phyloP scores from a whole-genome alignment of 1,140 invertebrate genomes.

The Pseudomyrmex dendroicus region DNA sequence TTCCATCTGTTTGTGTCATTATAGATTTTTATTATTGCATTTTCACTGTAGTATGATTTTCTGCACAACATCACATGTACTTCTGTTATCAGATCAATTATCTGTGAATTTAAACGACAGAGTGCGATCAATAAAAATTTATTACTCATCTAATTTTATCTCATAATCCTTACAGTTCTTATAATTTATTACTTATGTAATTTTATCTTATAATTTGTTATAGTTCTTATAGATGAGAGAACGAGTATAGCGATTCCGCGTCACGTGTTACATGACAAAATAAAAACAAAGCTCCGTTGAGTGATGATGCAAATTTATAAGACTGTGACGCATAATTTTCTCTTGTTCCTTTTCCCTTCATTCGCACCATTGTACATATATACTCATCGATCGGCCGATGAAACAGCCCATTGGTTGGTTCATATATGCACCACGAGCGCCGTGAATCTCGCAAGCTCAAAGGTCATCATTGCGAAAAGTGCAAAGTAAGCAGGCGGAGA shows the following conservation, averaged over 20 bases:
- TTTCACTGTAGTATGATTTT: neutral
- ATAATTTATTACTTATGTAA: too few species aligned
- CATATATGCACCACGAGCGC: constrained; percentile 2
- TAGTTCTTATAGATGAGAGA: neutral
- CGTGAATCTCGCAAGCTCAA: constrained; percentile 38
- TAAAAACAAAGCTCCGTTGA: constrained; percentile 12
- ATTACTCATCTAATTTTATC: too few species aligned
- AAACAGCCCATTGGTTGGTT: constrained; percentile 33
- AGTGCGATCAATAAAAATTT: too few species aligned
- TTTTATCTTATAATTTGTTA: too few species aligned
- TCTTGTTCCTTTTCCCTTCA: constrained; percentile 12
- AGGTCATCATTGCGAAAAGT: constrained; percentile 53
- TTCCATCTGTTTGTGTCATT: constrained; percentile 56
- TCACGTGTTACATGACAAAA: neutral
- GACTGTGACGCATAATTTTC: constrained; percentile 20
- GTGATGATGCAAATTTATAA: constrained; percentile 18
- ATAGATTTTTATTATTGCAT: constrained; percentile 8
- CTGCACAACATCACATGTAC: neutral
- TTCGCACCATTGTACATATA: constrained; percentile 5
- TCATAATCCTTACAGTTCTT: neutral
- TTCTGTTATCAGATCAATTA: neutral
- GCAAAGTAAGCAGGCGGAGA: constrained; percentile 47
- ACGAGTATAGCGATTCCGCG: neutral
- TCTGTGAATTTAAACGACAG: neutral
- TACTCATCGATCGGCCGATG: constrained; percentile 45